Evolutionary conservation across 2,888 invertebrate genomes (phyloP).

Genomic region (Sphinx pinastri): DNA sequence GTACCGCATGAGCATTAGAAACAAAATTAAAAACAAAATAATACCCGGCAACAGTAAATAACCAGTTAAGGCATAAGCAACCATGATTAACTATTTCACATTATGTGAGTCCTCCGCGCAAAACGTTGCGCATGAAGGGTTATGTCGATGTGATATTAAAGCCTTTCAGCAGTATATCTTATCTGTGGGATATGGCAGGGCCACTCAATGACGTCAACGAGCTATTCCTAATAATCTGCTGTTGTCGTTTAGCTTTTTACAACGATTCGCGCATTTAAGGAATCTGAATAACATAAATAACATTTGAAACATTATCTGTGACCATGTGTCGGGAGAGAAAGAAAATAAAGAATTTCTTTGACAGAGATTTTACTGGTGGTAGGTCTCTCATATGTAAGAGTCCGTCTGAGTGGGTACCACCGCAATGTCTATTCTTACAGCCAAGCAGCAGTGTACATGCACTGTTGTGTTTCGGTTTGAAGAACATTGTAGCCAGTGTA

Average conservation of each 20-base stretch:
- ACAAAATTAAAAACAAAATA: not conserved
- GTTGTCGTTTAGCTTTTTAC: not conserved
- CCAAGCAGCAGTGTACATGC: too few species aligned
- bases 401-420: too few species aligned
- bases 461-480: too few species aligned
- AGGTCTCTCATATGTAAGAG: too few species aligned
- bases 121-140: not conserved
- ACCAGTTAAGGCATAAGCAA: not conserved
- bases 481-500: too few species aligned
- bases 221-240: not conserved
- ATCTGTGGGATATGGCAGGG: not conserved
- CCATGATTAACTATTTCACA: constrained; percentile 5
- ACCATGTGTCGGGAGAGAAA: too few species aligned
- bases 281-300: too few species aligned
- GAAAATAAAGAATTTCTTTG: too few species aligned
- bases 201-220: not conserved
- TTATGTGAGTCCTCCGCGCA: not conserved
- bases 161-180: not conserved
- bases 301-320: too few species aligned
- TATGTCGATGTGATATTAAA: not conserved
- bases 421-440: too few species aligned
- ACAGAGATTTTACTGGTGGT: too few species aligned
- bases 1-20: not conserved
- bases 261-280: not conserved
- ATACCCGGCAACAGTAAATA: constrained; percentile 6